Base-by-base conservation (phyloP, 2,113 vertebrate species). In the Coregonus clupeaformis region DNA sequence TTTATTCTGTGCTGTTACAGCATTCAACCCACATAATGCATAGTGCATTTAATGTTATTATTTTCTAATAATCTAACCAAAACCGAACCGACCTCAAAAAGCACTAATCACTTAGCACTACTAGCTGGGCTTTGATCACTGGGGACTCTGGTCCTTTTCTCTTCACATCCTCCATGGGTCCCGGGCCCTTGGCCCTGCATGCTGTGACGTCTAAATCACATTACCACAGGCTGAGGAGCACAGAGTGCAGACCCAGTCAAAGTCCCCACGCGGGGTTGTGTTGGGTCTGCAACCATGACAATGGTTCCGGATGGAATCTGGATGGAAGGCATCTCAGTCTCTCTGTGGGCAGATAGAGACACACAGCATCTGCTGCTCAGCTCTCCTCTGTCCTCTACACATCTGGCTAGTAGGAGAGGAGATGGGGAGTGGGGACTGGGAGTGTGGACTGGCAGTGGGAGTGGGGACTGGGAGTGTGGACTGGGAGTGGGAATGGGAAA, bases 41-140 rank as follows among this genome's bases (percentile, higher is more conserved):
- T 42, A 42, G 36, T 42, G 36, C 7, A 36, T 36, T 36, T 36
- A 6, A 36, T 36, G 36, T 42, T 42, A 42, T 42, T 42, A 42
- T 42, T 11, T 42, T 42, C 9, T 42, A 3, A 12, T 42, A 42
- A 42, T 42, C 9, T 11, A 9, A 42, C 36, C 36, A 42, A 42
- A 42, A 42, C 27, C 27, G 27, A 27, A 27, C 27, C 27, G 2
- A 27, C 36, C 36, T 42, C 9, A 42, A 42, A 42, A 12, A 42
- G 9, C 2, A 42, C 9, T 12, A 42, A 42, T 42, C 2, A 42
- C 36, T 42, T 42, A 42, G 36, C 36, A 42, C 36, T 42, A 42
- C 9, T 42, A 42, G 9, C 36, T 42, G 36, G 74, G 13, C 72
- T 95, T 94, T 92, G 92, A 94, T 93, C 88, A 66, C 73, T 89